Evolutionary conservation across 2,888 invertebrate species (phyloP).

Genomic region (Eristalis intricaria): DNA sequence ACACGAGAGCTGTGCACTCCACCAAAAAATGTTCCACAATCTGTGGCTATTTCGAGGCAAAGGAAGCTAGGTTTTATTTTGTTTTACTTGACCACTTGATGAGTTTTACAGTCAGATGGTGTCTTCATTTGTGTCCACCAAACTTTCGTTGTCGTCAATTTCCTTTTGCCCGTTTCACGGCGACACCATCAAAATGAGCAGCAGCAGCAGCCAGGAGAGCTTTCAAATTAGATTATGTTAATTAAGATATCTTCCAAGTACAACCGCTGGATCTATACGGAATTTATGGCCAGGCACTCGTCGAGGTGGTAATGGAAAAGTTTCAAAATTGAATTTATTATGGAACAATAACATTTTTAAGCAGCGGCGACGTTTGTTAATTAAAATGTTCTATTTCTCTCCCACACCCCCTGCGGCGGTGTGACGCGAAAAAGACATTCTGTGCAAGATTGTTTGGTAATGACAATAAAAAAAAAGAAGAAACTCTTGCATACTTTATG

Average conservation of each 20-base stretch:
- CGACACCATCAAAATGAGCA: constrained; percentile 32
- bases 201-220: not conserved
- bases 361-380: constrained; percentile 64
- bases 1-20: constrained; percentile 14
- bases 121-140: not conserved
- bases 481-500: constrained; percentile 54
- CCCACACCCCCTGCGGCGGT: not conserved
- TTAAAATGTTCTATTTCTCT: constrained; percentile 45
- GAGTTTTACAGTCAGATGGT: constrained; percentile 7
- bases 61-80: not conserved
- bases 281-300: constrained; percentile 53
- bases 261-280: constrained; percentile 46
- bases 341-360: constrained; percentile 70
- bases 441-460: constrained; percentile 37
- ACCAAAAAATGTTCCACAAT: constrained; percentile 40
- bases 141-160: not conserved
- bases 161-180: not conserved
- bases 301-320: constrained; percentile 62
- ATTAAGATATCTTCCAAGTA: constrained; percentile 74
- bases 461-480: constrained; percentile 46
- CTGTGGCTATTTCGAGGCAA: constrained; percentile 14
- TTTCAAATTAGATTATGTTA: constrained; percentile 79
- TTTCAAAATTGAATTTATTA: constrained; percentile 71
- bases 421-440: constrained; percentile 36
- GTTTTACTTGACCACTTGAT: not conserved